Evolutionary conservation across 2,888 invertebrate species (phyloP).

Genomic region (Nymphalis polychloros): DNA sequence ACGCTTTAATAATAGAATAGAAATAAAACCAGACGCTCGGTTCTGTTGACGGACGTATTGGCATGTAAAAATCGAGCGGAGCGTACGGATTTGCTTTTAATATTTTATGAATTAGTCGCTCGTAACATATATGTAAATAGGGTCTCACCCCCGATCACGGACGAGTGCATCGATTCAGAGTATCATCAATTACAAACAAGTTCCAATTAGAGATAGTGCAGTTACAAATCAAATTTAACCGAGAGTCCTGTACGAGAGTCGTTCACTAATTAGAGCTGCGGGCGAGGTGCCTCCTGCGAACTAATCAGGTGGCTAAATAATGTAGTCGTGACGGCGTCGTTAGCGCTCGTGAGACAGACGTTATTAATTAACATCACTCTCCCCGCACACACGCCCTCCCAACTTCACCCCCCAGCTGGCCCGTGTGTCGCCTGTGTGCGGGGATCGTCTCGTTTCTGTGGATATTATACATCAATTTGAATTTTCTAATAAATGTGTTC

Average conservation of each 20-base stretch:
- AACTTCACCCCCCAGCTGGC: slow-evolving; percentile 36
- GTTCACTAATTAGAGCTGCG: slow-evolving; percentile 75
- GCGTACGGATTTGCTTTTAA: slow-evolving; percentile 53
- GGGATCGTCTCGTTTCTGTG: slow-evolving; percentile 38
- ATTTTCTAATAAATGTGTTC: slow-evolving; percentile 33
- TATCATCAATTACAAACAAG: slow-evolving; percentile 68
- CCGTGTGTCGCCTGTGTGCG: slow-evolving; percentile 35
- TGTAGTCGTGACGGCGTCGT: slow-evolving; percentile 79
- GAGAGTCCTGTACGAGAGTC: slow-evolving; percentile 59
- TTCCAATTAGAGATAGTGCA: slow-evolving; percentile 76
- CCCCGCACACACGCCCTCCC: slow-evolving; percentile 47
- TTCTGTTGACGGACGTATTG: slow-evolving; percentile 62
- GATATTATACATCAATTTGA: slow-evolving; percentile 38
- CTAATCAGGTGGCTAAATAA: slow-evolving; percentile 81
- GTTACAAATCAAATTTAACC: slow-evolving; percentile 74
- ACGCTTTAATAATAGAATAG: slow-evolving; percentile 79
- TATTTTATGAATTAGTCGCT: slow-evolving; percentile 65
- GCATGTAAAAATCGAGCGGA: slow-evolving; percentile 51
- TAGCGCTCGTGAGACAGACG: slow-evolving; percentile 78
- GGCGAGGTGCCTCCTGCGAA: slow-evolving; percentile 68
- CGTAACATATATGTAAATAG: slow-evolving; percentile 58
- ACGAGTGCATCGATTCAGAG: slow-evolving; percentile 54
- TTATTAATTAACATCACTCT: slow-evolving; percentile 80
- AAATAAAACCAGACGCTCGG: slow-evolving; percentile 63
- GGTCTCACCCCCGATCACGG: slow-evolving; percentile 33